These are phyloP conservation scores for Chunga burmeisteri DNA, from an alignment of 2,113 vertebrate genomes.

Conservation along the genomic window DNA sequence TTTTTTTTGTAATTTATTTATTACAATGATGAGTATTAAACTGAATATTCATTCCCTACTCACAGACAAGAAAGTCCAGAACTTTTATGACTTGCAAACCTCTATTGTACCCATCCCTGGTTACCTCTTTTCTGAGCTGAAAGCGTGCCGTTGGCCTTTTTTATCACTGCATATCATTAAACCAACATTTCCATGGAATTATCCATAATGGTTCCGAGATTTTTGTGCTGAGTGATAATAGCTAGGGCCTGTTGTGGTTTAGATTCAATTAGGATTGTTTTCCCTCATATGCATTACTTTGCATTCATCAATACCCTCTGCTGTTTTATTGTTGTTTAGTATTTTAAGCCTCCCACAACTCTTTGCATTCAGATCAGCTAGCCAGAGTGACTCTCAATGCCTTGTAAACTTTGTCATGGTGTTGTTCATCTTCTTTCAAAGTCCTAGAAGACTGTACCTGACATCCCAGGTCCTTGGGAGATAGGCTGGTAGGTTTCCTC, in stretches of 20 bases:
- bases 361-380: conserved; percentile 13
- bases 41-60: background rate
- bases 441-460: background rate
- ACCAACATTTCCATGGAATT: conserved; percentile 47
- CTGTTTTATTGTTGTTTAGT: conserved; percentile 46
- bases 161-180: conserved; percentile 36
- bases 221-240: conserved; percentile 45
- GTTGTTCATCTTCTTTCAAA: background rate
- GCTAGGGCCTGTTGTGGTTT: conserved; percentile 43
- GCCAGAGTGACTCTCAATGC: background rate
- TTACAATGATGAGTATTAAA: background rate
- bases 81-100: conserved; percentile 25
- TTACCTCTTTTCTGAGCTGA: background rate
- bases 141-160: conserved; percentile 30
- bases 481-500: background rate
- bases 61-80: background rate
- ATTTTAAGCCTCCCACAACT: conserved; percentile 18
- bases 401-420: background rate
- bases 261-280: conserved; percentile 70
- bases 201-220: conserved; percentile 43
- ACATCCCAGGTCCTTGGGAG: background rate
- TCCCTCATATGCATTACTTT: conserved; percentile 53
- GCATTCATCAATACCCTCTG: conserved; percentile 58
- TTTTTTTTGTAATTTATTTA: background rate
- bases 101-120: conserved; percentile 17